Percentiles rank a stretch among this genome's conserved stretches.
Evolutionary conservation across 2,797 vertebrate genomes (phyloP).

Genomic region (Macropus fuliginosus): DNA sequence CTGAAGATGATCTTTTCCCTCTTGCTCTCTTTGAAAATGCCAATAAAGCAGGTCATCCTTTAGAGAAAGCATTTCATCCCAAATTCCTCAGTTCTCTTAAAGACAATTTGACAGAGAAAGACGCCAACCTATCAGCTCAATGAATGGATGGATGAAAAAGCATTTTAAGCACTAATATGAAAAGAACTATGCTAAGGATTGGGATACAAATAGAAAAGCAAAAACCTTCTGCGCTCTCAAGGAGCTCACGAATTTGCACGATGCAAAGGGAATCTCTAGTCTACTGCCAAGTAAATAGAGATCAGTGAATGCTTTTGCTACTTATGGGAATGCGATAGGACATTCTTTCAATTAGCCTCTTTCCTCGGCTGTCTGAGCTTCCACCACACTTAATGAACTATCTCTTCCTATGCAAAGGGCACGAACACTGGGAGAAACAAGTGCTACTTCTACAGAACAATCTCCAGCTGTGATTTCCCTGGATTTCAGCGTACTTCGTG

Average conservation of each 20-base stretch:
- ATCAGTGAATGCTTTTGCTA: not conserved
- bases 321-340: not conserved
- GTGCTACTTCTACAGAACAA: not conserved
- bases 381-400: not conserved
- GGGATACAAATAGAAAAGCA: not conserved
- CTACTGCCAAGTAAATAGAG: not conserved
- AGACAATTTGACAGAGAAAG: not conserved
- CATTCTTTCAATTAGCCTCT: not conserved
- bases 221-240: not conserved
- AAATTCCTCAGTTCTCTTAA: not conserved
- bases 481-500: not conserved
- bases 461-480: not conserved
- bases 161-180: not conserved
- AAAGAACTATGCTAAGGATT: not conserved
- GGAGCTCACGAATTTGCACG: not conserved
- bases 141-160: not conserved
- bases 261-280: not conserved
- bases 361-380: not conserved
- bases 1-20: constrained; percentile 6
- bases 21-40: not conserved
- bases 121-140: not conserved
- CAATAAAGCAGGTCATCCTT: not conserved
- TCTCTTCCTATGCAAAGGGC: not conserved
- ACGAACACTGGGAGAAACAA: not conserved
- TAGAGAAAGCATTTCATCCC: not conserved